Evolutionary conservation across 2,797 vertebrate genomes (phyloP).

Genomic region (Agapornis canus): DNA sequence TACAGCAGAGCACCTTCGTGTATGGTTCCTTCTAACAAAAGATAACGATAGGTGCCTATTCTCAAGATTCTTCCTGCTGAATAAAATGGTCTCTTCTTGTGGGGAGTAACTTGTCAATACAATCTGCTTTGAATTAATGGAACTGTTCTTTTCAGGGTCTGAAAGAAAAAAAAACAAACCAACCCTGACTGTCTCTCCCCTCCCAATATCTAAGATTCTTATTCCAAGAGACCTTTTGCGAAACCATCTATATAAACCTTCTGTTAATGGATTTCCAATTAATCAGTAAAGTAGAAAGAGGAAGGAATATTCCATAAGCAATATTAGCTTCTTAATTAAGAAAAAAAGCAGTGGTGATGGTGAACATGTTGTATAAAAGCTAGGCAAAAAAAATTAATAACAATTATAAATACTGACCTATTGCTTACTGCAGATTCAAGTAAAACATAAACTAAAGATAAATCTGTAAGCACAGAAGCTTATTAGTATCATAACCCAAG

Average conservation of each 20-base stretch:
- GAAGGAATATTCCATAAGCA: neutral
- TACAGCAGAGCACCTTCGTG: neutral
- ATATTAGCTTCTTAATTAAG: neutral
- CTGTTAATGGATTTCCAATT: neutral
- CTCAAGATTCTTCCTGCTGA: neutral
- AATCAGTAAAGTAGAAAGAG: neutral
- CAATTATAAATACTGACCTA: neutral
- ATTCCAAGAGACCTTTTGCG: neutral
- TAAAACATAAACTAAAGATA: neutral
- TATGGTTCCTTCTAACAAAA: neutral
- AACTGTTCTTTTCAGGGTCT: neutral
- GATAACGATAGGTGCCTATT: neutral
- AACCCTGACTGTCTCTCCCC: fast-evolving
- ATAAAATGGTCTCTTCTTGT: neutral
- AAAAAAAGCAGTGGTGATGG: neutral
- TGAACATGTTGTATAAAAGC: neutral
- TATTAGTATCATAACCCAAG: neutral
- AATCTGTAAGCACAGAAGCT: neutral
- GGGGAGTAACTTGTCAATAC: neutral
- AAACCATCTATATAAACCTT: neutral
- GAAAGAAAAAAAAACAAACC: neutral
- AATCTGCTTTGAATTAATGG: neutral
- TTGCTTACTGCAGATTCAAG: neutral
- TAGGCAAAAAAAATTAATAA: neutral
- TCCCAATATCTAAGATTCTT: neutral